Percentiles rank a stretch among this genome's conserved stretches.
These are phyloP conservation scores for Aphyosemion australe DNA, from an alignment of 2,113 vertebrate genomes.

Conservation along the genomic window DNA sequence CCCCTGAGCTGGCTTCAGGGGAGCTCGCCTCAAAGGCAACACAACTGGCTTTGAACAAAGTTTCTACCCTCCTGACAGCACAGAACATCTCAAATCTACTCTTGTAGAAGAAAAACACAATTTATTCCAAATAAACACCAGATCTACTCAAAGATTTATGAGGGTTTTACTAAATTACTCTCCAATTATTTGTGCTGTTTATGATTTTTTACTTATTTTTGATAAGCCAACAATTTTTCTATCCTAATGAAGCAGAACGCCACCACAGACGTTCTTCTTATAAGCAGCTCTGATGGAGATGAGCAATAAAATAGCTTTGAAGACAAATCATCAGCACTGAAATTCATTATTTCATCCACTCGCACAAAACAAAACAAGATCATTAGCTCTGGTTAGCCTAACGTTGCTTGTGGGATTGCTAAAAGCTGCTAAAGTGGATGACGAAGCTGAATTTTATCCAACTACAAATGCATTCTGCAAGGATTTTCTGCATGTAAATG, in stretches of 20 bases:
- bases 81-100: constrained; percentile 13
- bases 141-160: not conserved
- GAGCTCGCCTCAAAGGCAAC: constrained; percentile 42
- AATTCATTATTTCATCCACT: not conserved
- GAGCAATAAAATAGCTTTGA: constrained; percentile 8
- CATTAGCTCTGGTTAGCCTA: not conserved
- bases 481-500: not conserved
- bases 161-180: not conserved
- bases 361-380: not conserved
- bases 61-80: constrained; percentile 28
- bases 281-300: constrained; percentile 3
- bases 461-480: constrained; percentile 3
- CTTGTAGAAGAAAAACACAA: not conserved
- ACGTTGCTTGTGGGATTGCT: constrained; percentile 1
- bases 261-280: constrained; percentile 1
- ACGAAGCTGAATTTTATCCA: not conserved
- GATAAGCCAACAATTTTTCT: not conserved
- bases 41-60: constrained; percentile 32
- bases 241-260: no score
- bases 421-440: not conserved
- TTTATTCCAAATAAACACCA: not conserved
- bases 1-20: constrained; percentile 50
- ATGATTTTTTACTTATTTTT: no score
- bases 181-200: no score
- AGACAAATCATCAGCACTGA: not conserved